phyloP scores from a whole-genome alignment of 2,113 vertebrate genomes.

The Tichodroma muraria region DNA sequence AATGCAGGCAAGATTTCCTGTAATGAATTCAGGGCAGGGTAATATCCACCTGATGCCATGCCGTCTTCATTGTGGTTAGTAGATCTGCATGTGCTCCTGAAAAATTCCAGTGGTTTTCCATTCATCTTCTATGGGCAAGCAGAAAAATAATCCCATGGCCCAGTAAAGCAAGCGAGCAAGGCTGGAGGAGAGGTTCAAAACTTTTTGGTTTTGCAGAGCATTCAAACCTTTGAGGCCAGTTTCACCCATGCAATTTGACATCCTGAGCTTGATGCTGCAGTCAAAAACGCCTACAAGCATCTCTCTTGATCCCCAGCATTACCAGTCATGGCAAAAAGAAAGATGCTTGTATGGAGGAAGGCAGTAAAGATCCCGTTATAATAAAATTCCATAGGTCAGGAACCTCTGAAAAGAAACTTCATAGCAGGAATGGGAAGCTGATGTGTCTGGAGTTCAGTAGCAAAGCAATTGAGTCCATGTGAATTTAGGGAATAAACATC shows the following conservation, averaged over 20 bases:
- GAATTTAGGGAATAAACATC: background rate
- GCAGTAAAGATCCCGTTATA: background rate
- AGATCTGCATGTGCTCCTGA: background rate
- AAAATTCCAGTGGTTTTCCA: background rate
- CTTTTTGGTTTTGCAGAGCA: background rate
- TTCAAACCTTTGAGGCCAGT: background rate
- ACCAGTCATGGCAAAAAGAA: background rate
- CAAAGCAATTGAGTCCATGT: background rate
- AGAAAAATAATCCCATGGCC: background rate
- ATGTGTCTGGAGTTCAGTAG: background rate
- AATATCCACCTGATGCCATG: background rate
- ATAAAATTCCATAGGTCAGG: fast-evolving
- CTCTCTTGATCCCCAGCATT: background rate
- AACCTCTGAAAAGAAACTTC: background rate
- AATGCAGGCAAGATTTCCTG: background rate
- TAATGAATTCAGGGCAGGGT: background rate
- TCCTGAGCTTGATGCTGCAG: background rate
- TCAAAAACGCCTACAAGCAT: background rate
- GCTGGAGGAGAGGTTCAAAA: background rate
- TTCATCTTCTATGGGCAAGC: background rate
- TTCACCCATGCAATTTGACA: background rate
- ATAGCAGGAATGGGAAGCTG: background rate
- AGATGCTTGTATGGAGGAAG: background rate
- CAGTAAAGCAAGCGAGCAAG: background rate
- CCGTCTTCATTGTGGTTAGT: background rate